Base-by-base conservation (phyloP, 2,113 vertebrate species). In the Mesocricetus auratus region DNA sequence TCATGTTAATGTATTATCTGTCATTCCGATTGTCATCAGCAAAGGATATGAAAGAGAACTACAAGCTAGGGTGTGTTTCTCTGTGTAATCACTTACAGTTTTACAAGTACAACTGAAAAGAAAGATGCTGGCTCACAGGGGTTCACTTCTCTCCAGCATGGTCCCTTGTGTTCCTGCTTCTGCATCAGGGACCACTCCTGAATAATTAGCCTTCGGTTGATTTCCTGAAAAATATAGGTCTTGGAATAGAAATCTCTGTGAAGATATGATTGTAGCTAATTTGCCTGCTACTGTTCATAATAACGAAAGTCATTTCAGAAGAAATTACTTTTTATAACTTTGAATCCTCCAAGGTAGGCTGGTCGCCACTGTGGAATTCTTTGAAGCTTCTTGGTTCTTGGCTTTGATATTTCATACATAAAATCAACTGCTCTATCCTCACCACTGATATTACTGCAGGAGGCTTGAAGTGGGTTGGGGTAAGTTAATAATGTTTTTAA, bases 361-460 rank as follows among this genome's bases (percentile, higher is more conserved):
- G 64, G 74, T 86, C 64, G 78, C 89, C 94, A 77, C 75, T 0
- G 0, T 89, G 97, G 97, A 96, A 97, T 94, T 96, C 97, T 98
- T 97, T 98, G 97, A 97, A 97, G 98, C 31, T 96, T 97, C 79
- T 0, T 39, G 97, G 85, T 47, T 56, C 74, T 79, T 74, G 45
- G 66, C 97, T 98, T 98, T 97, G 97, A 97, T 97, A 74, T 97
- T 96, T 97, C 91, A 26, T 71, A 90, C 2, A 90, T 96, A 95
- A 98, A 98, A 74, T 19, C 62, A 83, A 16, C 19, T 10, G 17
- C 47, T 77, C 6, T 33, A 96, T 96, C 96, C 94, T 53, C 83
- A 78, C 75, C 86, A 82, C 75, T 29, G 95, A 64, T 74, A 24
- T 73, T 31, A 50, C 66, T 95, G 93, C 42, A 24, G 45, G 58